These are phyloP conservation scores for Momotus momota DNA, from an alignment of 2,797 vertebrate genomes.

Conservation along the genomic window DNA sequence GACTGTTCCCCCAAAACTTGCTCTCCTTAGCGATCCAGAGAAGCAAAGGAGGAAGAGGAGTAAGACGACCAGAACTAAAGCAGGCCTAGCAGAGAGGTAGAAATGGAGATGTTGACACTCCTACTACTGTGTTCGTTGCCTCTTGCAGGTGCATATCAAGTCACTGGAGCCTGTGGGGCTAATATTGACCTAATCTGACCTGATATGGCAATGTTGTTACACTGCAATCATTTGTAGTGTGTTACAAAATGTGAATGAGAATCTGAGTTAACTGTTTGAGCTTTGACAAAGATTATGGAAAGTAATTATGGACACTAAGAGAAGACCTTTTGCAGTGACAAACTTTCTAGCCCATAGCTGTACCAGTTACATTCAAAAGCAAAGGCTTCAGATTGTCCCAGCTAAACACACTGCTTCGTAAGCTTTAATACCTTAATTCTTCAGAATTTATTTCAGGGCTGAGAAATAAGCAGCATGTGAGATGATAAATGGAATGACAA, in stretches of 20 bases:
- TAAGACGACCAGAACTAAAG: not conserved
- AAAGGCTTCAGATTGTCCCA: not conserved
- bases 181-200: not conserved
- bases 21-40: not conserved
- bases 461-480: not conserved
- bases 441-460: not conserved
- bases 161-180: not conserved
- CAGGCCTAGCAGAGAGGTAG: not conserved
- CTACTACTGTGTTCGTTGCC: rapidly evolving
- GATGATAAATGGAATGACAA: not conserved
- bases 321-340: not conserved
- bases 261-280: not conserved
- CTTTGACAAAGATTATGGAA: not conserved
- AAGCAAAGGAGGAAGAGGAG: not conserved
- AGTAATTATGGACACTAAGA: not conserved
- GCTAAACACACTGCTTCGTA: not conserved
- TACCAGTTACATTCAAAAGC: not conserved
- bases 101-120: not conserved
- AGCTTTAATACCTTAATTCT: not conserved
- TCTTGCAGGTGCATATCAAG: not conserved
- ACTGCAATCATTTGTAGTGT: rapidly evolving
- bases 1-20: rapidly evolving
- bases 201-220: not conserved
- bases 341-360: not conserved
- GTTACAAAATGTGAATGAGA: not conserved